Evolutionary conservation across 2,888 invertebrate genomes (phyloP).

Genomic region (Dyspetes luteomarginatus): DNA sequence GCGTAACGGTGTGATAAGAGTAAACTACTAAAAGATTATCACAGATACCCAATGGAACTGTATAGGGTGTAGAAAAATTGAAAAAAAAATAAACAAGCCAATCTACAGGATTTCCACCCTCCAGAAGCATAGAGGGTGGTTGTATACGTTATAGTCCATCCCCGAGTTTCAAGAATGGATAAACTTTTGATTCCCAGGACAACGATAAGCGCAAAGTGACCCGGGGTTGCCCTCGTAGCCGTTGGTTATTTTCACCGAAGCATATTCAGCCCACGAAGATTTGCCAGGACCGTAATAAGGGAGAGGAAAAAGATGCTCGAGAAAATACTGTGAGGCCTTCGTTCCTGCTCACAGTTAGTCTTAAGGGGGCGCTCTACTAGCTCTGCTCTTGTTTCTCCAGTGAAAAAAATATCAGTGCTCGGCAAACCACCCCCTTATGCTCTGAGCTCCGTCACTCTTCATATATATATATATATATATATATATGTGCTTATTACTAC

Average conservation of each 20-base stretch:
- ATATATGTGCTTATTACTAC: neutral
- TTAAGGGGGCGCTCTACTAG: constrained; percentile 3
- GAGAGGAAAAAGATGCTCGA: neutral
- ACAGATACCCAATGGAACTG: too few relatives aligned
- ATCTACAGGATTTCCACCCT: constrained; percentile 5
- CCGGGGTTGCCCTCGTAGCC: constrained; percentile 30
- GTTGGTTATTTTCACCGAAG: constrained; percentile 27
- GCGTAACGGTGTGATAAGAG: too few relatives aligned
- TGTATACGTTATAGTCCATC: constrained; percentile 1
- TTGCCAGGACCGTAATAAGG: constrained; percentile 8
- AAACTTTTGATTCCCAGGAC: constrained; percentile 61
- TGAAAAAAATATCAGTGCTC: neutral
- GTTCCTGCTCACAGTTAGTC: constrained; percentile 29
- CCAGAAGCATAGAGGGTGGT: constrained; percentile 6
- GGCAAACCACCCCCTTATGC: neutral
- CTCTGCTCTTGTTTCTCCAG: neutral
- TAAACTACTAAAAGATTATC: too few relatives aligned
- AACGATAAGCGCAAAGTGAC: constrained; percentile 52
- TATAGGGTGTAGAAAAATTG: neutral
- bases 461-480: neutral
- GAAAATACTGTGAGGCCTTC: constrained; percentile 11
- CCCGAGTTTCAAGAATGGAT: constrained; percentile 42
- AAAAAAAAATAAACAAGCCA: neutral
- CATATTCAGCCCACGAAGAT: constrained; percentile 42
- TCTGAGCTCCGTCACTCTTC: constrained; percentile 3